These are phyloP conservation scores for Drosophila hamatofila DNA, from an alignment of 2,888 invertebrate genomes.

Conservation along the genomic window DNA sequence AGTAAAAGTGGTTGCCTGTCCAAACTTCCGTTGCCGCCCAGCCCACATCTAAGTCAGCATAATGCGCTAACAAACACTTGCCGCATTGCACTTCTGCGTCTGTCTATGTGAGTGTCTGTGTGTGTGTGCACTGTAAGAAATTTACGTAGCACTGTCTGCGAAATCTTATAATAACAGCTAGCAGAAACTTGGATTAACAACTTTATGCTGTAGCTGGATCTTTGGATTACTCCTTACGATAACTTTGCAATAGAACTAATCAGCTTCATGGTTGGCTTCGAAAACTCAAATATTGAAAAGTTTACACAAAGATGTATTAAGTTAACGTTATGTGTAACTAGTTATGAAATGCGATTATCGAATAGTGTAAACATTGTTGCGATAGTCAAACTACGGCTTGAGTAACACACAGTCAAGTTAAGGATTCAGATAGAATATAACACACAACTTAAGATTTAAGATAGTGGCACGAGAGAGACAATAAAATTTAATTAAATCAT, in stretches of 20 bases:
- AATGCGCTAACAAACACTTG: constrained; percentile 80
- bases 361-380: neutral
- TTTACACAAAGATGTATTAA: neutral
- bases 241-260: constrained; percentile 19
- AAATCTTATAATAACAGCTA: constrained; percentile 21
- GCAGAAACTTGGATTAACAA: constrained; percentile 36
- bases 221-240: constrained; percentile 12
- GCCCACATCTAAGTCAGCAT: constrained; percentile 74
- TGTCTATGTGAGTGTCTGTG: constrained; percentile 13
- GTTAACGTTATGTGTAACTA: neutral
- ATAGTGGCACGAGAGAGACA: too few species aligned
- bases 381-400: neutral
- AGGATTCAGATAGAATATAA: neutral
- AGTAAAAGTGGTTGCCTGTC: constrained; percentile 70
- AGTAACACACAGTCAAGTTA: neutral
- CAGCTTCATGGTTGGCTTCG: constrained; percentile 5
- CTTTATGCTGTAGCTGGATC: constrained; percentile 18
- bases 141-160: constrained; percentile 1
- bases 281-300: constrained; percentile 13
- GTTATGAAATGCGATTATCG: neutral
- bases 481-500: too few species aligned
- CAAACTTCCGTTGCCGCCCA: constrained; percentile 2
- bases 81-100: constrained; percentile 37
- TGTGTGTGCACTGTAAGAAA: constrained; percentile 44
- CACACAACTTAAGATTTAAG: too few species aligned